Evolutionary conservation across 2,888 invertebrate species (phyloP).

Genomic region (Drosophila borborema): DNA sequence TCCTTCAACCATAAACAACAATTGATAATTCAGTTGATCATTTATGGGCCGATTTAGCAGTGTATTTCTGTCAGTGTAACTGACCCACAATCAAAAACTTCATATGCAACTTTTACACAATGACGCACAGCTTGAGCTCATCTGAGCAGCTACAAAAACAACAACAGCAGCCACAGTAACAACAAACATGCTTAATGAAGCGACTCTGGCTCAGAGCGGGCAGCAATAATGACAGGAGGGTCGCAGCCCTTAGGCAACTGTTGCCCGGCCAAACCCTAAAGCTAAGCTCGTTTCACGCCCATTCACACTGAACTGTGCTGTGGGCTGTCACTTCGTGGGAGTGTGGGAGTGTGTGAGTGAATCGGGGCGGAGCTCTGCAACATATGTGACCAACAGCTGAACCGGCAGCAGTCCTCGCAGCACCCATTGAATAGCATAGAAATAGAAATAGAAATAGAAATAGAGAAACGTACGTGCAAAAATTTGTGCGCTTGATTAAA

Average conservation of each 20-base stretch:
- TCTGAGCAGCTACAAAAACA: constrained; percentile 22
- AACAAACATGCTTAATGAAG: constrained; percentile 68
- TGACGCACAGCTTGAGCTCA: constrained; percentile 67
- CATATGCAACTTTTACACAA: constrained; percentile 54
- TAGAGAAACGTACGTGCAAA: constrained; percentile 77
- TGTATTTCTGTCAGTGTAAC: constrained; percentile 37
- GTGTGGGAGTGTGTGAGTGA: neutral
- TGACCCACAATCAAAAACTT: constrained; percentile 50
- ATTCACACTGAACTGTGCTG: constrained; percentile 56
- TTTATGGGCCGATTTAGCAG: constrained; percentile 2
- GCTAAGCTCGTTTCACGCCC: constrained; percentile 61
- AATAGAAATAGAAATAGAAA: constrained; percentile 70
- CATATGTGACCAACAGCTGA: constrained; percentile 70
- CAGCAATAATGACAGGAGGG: constrained; percentile 54
- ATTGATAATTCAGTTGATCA: neutral
- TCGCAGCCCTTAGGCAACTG: constrained; percentile 70
- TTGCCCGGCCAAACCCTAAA: constrained; percentile 52
- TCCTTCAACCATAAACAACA: neutral
- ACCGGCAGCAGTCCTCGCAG: constrained; percentile 20
- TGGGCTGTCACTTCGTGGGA: neutral
- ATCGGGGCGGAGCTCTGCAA: constrained; percentile 2
- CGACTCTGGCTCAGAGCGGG: constrained; percentile 45
- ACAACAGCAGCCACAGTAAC: constrained; percentile 21
- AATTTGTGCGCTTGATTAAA: constrained; percentile 81
- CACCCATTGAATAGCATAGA: constrained; percentile 70